Conservation (phyloP, 1,140 invertebrate species). For the Pseudomyrmex dendroicus region DNA sequence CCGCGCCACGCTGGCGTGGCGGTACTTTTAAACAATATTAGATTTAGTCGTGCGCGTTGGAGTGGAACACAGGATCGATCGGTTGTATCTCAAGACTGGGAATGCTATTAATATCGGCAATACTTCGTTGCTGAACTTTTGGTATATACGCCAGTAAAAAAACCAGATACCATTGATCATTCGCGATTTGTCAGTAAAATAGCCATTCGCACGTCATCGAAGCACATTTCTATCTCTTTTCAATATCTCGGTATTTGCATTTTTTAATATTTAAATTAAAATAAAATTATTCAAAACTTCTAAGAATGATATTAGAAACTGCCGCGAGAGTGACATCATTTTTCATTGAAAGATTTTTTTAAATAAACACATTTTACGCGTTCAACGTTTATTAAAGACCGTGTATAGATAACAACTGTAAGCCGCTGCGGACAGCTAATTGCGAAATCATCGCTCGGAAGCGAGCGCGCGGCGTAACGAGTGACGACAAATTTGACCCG, state of each 20-base stretch:
- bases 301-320: too few species aligned
- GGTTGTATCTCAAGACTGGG: constrained; percentile 26
- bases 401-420: too few species aligned
- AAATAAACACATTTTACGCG: neutral
- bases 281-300: too few species aligned
- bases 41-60: constrained; percentile 42
- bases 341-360: too few species aligned
- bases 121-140: constrained; percentile 43
- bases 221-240: neutral
- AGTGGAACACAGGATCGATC: constrained; percentile 38
- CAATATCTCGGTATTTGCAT: neutral
- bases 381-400: neutral
- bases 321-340: too few species aligned
- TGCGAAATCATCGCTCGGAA: too few species aligned
- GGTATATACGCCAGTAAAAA: neutral
- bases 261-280: neutral
- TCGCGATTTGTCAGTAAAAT: constrained; percentile 11
- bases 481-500: neutral
- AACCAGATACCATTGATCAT: neutral
- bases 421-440: neutral
- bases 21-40: constrained; percentile 58
- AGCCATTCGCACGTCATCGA: neutral
- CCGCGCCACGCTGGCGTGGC: constrained; percentile 22
- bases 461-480: constrained; percentile 7
- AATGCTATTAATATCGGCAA: constrained; percentile 36